Conservation (phyloP, 2,113 vertebrate genomes). For the Brachyhypopomus occidentalis region DNA sequence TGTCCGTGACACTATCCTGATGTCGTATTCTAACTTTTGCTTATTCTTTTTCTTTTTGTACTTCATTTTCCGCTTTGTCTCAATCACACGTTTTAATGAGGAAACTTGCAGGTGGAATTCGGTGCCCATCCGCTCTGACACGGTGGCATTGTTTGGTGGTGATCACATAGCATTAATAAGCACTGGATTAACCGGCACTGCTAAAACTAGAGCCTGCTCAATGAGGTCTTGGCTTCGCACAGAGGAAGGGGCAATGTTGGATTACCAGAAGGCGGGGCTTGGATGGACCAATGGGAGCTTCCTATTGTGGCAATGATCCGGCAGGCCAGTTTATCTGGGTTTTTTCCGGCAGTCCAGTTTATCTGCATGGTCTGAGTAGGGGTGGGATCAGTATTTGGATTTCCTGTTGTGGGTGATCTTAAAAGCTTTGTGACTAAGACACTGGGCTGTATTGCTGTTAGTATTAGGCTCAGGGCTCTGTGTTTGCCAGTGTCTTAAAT, state of each 20-base stretch:
- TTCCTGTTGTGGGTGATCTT: background rate
- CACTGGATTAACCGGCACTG: constrained; percentile 29
- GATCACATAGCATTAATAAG: constrained; percentile 17
- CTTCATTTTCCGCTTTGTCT: background rate
- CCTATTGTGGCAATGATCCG: background rate
- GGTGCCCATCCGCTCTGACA: background rate
- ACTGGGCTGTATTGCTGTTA: background rate
- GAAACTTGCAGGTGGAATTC: background rate
- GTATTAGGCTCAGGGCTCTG: background rate
- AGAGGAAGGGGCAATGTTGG: constrained; percentile 9
- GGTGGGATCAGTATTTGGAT: background rate
- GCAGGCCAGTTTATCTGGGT: constrained; percentile 14
- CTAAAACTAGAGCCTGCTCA: constrained; percentile 34
- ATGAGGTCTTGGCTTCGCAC: constrained; percentile 4
- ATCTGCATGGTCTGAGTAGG: background rate
- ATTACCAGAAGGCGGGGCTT: constrained; percentile 11
- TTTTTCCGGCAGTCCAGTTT: constrained; percentile 10
- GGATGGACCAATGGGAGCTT: background rate
- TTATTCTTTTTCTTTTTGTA: background rate
- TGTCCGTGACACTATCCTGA: background rate
- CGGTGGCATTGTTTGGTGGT: background rate
- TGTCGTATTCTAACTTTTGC: background rate
- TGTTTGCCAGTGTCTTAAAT: too few relatives aligned
- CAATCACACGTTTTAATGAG: background rate
- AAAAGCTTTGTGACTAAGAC: background rate